Percentiles rank a stretch among this genome's conserved stretches.
Evolutionary conservation across 2,888 invertebrate genomes (phyloP).

Genomic region (Drosophila anomelani): DNA sequence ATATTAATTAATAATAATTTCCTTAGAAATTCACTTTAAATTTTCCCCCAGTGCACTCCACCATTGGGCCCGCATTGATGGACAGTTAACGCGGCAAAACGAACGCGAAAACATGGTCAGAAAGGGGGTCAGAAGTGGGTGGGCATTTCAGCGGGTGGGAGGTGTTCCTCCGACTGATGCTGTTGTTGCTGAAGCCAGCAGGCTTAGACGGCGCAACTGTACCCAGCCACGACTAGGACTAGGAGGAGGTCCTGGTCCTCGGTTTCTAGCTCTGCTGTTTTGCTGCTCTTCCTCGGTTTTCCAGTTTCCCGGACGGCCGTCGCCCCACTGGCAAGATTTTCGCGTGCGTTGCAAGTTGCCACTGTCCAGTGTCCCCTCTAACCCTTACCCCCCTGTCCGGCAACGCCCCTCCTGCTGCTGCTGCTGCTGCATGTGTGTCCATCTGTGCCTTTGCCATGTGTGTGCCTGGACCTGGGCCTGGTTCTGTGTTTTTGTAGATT

Average conservation of each 20-base stretch:
- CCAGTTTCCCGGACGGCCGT: slow-evolving; percentile 16
- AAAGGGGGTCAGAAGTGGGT: slow-evolving; percentile 17
- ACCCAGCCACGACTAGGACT: slow-evolving; percentile 45
- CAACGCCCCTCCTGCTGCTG: not conserved
- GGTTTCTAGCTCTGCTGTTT: slow-evolving; percentile 7
- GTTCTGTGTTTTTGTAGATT: slow-evolving; percentile 71
- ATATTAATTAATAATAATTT: no score
- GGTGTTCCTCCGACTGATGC: slow-evolving; percentile 30
- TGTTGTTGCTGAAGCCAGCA: slow-evolving; percentile 55
- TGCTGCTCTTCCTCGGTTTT: slow-evolving; percentile 10
- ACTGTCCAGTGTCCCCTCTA: slow-evolving; percentile 17
- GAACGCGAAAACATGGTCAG: slow-evolving; percentile 76
- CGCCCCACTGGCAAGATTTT: slow-evolving; percentile 71
- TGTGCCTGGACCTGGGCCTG: slow-evolving; percentile 31
- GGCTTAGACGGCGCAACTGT: slow-evolving; percentile 80
- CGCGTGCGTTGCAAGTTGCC: slow-evolving; percentile 79
- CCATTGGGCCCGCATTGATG: slow-evolving; percentile 72
- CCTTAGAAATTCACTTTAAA: no score
- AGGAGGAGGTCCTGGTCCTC: slow-evolving; percentile 28
- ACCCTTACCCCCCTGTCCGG: not conserved
- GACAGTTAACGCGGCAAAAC: slow-evolving; percentile 80
- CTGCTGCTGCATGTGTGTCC: slow-evolving; percentile 56
- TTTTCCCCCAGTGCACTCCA: slow-evolving; percentile 23
- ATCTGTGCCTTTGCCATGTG: slow-evolving; percentile 30
- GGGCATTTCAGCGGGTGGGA: slow-evolving; percentile 3